phyloP scores from a whole-genome alignment of 2,113 vertebrate genomes.

The Grammomys surdaster region DNA sequence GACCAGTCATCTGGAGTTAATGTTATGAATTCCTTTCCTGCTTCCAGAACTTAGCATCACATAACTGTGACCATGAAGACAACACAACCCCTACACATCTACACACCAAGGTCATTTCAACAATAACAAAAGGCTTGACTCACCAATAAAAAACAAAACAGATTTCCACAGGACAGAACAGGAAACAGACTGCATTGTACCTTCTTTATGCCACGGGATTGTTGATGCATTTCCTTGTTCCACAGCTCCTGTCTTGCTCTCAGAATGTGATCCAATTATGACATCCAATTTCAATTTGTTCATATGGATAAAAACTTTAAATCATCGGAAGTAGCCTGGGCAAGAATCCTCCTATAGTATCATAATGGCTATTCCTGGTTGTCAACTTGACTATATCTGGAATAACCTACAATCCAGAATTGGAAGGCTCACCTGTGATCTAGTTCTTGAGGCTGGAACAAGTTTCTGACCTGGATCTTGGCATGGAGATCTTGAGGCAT shows the following conservation, averaged over 20 bases:
- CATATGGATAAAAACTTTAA: slow-evolving; percentile 2
- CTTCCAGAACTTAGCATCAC: not conserved
- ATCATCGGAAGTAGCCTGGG: not conserved
- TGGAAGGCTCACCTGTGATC: no score
- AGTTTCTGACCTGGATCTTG: no score
- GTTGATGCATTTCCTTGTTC: not conserved
- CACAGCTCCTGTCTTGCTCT: not conserved
- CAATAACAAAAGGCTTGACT: not conserved
- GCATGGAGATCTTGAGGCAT: no score
- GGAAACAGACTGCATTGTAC: not conserved
- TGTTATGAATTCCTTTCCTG: not conserved
- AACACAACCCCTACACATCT: not conserved
- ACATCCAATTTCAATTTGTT: not conserved
- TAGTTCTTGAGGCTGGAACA: no score
- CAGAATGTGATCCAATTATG: not conserved
- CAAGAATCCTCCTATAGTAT: not conserved
- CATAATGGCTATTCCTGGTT: no score
- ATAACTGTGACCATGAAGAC: not conserved
- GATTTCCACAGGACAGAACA: not conserved
- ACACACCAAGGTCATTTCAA: not conserved
- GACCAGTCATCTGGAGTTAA: not conserved
- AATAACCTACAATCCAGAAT: no score
- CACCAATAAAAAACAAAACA: not conserved
- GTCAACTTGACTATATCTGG: no score
- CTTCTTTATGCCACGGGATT: not conserved